phyloP scores from a whole-genome alignment of 2,113 vertebrate species.

The Cebus imitator region DNA sequence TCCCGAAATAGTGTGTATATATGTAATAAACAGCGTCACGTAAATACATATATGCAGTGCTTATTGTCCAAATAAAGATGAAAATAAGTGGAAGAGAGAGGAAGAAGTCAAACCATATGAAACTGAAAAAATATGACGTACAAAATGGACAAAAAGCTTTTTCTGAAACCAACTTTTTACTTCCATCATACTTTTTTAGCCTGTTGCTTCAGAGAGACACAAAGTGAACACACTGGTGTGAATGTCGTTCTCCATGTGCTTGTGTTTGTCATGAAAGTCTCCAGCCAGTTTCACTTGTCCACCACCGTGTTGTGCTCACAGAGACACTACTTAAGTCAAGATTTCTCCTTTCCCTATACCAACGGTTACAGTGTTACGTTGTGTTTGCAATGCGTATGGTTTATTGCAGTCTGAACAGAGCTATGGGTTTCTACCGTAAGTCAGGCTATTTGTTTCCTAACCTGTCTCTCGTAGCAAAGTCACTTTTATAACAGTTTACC shows the following conservation, averaged over 20 bases:
- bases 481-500: constrained; percentile 84
- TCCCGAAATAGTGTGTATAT: constrained; percentile 51
- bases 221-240: constrained; percentile 75
- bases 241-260: constrained; percentile 81
- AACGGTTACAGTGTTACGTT: constrained; percentile 81
- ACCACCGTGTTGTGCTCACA: constrained; percentile 74
- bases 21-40: not conserved
- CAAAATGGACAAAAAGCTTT: constrained; percentile 66
- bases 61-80: constrained; percentile 60
- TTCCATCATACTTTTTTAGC: constrained; percentile 78
- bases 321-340: constrained; percentile 73
- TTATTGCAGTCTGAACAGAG: constrained; percentile 78
- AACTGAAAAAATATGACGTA: constrained; percentile 50
- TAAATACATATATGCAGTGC: constrained; percentile 49
- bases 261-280: constrained; percentile 78
- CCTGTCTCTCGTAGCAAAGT: constrained; percentile 83
- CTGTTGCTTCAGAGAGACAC: constrained; percentile 82
- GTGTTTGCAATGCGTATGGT: constrained; percentile 82
- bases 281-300: constrained; percentile 71
- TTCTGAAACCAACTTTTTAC: constrained; percentile 60
- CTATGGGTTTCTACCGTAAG: constrained; percentile 78
- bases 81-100: constrained; percentile 60
- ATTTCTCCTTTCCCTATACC: constrained; percentile 53
- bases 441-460: constrained; percentile 81
- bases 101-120: constrained; percentile 76